Percentiles rank a stretch among this genome's conserved stretches.
Conservation (phyloP, 2,797 vertebrate species). For the Scolopax bukidnonensis region DNA sequence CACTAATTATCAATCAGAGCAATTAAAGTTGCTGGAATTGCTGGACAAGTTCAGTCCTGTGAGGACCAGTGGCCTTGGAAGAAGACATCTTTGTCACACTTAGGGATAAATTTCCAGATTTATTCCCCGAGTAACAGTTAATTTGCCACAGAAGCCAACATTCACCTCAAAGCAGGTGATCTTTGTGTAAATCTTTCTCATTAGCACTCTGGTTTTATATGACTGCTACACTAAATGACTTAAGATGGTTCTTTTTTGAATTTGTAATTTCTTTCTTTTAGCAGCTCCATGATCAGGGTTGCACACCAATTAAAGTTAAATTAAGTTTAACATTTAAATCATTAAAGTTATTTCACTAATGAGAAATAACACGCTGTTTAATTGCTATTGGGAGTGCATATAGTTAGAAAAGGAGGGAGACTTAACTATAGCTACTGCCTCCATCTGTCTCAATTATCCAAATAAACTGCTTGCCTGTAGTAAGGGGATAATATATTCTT, state of each 20-base stretch:
- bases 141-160: not conserved
- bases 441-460: slow-evolving; percentile 2
- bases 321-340: not conserved
- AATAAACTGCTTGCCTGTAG: not conserved
- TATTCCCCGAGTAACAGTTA: not conserved
- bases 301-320: not conserved
- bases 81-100: not conserved
- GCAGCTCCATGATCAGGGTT: not conserved
- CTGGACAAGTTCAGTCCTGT: not conserved
- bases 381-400: not conserved
- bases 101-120: not conserved
- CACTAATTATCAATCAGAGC: not conserved
- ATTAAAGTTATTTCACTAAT: not conserved
- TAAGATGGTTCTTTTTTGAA: not conserved
- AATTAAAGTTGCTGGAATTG: not conserved
- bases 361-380: not conserved
- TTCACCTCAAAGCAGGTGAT: not conserved
- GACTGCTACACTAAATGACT: not conserved
- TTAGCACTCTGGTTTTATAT: not conserved
- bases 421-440: not conserved
- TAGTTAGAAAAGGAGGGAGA: not conserved
- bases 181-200: not conserved
- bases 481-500: slow-evolving; percentile 3
- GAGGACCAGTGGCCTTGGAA: not conserved
- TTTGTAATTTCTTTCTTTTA: not conserved